Base-by-base conservation (phyloP, 2,888 invertebrate genomes). In the Rhaphigaster nebulosa region DNA sequence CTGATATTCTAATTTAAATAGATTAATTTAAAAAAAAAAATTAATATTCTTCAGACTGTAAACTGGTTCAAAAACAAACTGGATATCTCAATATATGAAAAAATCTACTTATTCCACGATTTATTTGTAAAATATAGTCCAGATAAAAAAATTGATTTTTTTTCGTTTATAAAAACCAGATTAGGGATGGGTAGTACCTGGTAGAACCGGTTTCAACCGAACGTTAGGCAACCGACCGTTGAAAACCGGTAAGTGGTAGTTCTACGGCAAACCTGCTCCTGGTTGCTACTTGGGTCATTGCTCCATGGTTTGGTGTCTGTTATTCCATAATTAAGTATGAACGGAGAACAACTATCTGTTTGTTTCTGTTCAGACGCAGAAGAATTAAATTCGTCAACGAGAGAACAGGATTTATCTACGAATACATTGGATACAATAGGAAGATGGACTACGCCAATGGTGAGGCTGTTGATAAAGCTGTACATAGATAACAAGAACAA, bases 141-240 rank as follows among this genome's bases (percentile, higher is more conserved):
- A 29, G 29, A 65, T 34, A 56, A 56, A 56, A 65, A 65, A 29
- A 65, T 0, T 15, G 26, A 15, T 60, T 60, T 60, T 60, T 65
- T 29, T 29, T 87, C n/a, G 41, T 91, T 60, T 89, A 87, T 41
- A 89, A 91, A 88, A 90, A 15, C 91, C 88, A 29, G 91, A 91
- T 76, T 89, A 84, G n/a, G 60, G 89, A 34, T 88, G 91, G 60
- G 90, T 90, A 29, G 87, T 90, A 52, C 90, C 90, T 87, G 70
- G 91, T 13, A 87, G 87, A 45, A 91, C 89, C 91, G 91, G 89
- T 34, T 91, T 90, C 87, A 76, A 88, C 34, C 88, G 88, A 38
- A 89, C 90, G 90, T 90, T 87, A 18, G 50, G 50, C 87, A 87
- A 45, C 50, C 29, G 18, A 65, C 65, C 65, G 65, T 65, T 65